Base-by-base conservation (phyloP, 1,140 invertebrate genomes). In the Euwallacea similis region DNA sequence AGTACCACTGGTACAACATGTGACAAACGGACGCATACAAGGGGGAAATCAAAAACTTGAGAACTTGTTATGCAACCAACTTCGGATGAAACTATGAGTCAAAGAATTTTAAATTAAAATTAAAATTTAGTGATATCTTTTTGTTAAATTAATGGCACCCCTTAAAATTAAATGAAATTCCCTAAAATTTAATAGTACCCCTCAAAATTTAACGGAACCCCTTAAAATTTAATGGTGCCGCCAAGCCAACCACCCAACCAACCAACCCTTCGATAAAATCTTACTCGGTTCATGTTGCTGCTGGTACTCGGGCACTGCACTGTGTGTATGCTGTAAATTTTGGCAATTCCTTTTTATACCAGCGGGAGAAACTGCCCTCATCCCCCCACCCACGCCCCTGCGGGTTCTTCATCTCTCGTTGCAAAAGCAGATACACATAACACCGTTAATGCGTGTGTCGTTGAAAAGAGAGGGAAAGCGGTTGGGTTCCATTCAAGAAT, bases 211-310 rank as follows among this genome's bases (percentile, higher is more conserved):
- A 33, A 33, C 4, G 21, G 21, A 2, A 4, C 21, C 21, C 21
- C 1, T 33, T 33, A 33, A 33, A 4, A 33, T 1, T 33, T 33
- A 33, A 33, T 4, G 21, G 21, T 2, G 21, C 21, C 21, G 1
- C 21, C 4, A 2, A 33, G 2, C 46, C 46, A 50, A 7, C 2
- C 46, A 50, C 46, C 46, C 46, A 11, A 50, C 0, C 9, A 11
- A 11, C 9, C 13, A 44, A 63, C 9, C 11, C 7, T 8, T 46
- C 15, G 7, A 53, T n/a, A n/a, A 33, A 44, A 15, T 10, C 64
- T 75, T 73, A 75, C 74, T 71, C 44, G 72, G 60, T 67, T 75
- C 72, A 73, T 75, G 8, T 66, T 73, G 46, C 41, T 69, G 44
- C 41, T 56, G 42, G 60, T 68, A 66, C 50, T 66, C 7, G 46